Evolutionary conservation across 2,113 vertebrate genomes (phyloP).

Genomic region (Cepphus grylle): DNA sequence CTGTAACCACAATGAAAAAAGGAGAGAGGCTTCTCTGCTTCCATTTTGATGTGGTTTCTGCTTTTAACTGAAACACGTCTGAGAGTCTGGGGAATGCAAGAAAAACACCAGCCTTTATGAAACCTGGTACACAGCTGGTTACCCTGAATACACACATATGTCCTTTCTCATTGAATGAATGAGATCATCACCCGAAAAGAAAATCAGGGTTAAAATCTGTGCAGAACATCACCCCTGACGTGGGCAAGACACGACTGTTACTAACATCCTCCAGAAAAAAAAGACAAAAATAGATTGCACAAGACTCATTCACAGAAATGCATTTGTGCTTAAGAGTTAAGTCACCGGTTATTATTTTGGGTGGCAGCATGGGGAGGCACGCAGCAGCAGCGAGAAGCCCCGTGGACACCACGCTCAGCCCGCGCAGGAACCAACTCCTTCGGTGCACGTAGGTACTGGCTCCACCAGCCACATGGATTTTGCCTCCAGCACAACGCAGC

Average conservation of each 20-base stretch:
- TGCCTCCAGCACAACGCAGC: neutral
- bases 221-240: neutral
- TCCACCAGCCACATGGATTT: neutral
- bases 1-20: neutral
- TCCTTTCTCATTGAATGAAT: neutral
- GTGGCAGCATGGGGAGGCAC: neutral
- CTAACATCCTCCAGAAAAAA: neutral
- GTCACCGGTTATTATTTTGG: neutral
- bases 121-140: fast-evolving
- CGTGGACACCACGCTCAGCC: fast-evolving
- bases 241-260: neutral
- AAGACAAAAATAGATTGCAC: neutral
- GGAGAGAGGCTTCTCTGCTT: neutral
- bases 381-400: neutral
- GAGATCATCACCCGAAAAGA: neutral
- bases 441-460: neutral
- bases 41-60: neutral
- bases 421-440: neutral
- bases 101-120: neutral
- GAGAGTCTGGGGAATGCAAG: neutral
- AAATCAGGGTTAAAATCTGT: neutral
- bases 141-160: fast-evolving
- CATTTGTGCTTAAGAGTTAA: neutral
- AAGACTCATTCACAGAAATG: neutral
- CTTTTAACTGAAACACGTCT: neutral